Conservation (phyloP, 2,113 vertebrate genomes). For the Narcine bancroftii region DNA sequence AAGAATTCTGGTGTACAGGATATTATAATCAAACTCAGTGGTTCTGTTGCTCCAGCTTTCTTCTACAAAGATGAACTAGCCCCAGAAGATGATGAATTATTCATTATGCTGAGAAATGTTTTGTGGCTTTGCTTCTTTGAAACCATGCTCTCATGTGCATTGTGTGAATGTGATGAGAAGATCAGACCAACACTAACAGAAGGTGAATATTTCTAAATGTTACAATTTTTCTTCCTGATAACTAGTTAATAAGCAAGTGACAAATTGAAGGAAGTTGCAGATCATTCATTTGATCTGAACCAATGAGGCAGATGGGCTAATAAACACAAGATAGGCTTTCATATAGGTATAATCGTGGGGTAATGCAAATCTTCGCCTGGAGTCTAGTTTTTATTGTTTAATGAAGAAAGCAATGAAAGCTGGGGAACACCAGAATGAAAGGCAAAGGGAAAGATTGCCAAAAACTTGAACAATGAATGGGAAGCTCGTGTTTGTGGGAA, state of each 20-base stretch:
- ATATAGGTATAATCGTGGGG: background rate
- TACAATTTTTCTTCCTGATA: background rate
- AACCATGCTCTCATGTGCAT: too few species aligned
- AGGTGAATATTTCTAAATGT: background rate
- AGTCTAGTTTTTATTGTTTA: background rate
- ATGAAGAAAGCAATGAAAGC: background rate
- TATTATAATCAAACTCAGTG: background rate
- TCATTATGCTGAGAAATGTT: background rate
- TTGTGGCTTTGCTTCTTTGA: background rate
- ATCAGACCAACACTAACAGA: background rate
- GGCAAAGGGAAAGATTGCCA: background rate
- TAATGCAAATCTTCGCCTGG: background rate
- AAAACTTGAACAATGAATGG: background rate
- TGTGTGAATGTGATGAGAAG: background rate
- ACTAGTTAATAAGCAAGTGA: background rate
- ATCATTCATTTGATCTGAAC: background rate
- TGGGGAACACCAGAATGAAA: background rate
- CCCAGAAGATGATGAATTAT: constrained; percentile 4
- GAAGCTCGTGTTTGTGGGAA: background rate
- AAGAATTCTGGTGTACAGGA: background rate
- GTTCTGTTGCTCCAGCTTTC: background rate
- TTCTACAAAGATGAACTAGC: background rate
- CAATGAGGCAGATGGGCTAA: background rate
- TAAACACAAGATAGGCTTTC: background rate
- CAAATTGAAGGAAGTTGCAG: background rate